phyloP scores from a whole-genome alignment of 1,140 invertebrate genomes.

The Spodoptera frugiperda region DNA sequence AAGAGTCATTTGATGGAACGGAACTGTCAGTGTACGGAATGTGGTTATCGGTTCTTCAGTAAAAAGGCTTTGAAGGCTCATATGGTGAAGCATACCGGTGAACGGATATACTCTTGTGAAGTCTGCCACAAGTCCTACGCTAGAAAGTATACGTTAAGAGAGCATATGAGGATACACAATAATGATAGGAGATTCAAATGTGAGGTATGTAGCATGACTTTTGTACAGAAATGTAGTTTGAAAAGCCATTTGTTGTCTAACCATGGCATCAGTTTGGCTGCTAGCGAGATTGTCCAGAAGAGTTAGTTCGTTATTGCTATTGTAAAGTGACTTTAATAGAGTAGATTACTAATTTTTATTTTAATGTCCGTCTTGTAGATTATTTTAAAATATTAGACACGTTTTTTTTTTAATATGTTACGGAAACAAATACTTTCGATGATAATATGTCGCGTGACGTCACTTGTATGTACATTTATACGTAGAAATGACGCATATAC shows the following conservation, averaged over 20 bases:
- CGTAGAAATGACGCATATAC: no score
- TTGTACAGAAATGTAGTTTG: conserved; percentile 78
- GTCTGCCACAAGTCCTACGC: conserved; percentile 87
- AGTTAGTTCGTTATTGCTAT: not conserved
- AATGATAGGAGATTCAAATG: conserved; percentile 79
- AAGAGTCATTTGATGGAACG: conserved; percentile 77
- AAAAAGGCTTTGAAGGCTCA: conserved; percentile 84
- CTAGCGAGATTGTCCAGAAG: conserved; percentile 65
- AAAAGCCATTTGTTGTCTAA: conserved; percentile 73
- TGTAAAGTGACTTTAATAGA: no score
- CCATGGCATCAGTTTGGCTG: conserved; percentile 75
- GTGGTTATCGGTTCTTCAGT: conserved; percentile 85
- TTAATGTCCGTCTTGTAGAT: no score
- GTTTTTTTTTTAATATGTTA: no score
- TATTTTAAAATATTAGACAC: no score
- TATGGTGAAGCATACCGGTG: conserved; percentile 85
- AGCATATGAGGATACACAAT: conserved; percentile 87
- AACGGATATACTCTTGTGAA: conserved; percentile 72
- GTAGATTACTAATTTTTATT: no score
- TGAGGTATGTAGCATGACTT: conserved; percentile 73
- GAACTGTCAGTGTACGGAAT: conserved; percentile 82
- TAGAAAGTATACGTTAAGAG: conserved; percentile 84
- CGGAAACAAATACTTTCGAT: no score
- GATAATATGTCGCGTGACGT: no score
- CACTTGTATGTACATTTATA: no score